A percentile compares a stretch with the other conserved stretches of the same genome.
These are phyloP conservation scores for Hoplodrina ambigua DNA, from an alignment of 2,888 invertebrate species.

Conservation along the genomic window DNA sequence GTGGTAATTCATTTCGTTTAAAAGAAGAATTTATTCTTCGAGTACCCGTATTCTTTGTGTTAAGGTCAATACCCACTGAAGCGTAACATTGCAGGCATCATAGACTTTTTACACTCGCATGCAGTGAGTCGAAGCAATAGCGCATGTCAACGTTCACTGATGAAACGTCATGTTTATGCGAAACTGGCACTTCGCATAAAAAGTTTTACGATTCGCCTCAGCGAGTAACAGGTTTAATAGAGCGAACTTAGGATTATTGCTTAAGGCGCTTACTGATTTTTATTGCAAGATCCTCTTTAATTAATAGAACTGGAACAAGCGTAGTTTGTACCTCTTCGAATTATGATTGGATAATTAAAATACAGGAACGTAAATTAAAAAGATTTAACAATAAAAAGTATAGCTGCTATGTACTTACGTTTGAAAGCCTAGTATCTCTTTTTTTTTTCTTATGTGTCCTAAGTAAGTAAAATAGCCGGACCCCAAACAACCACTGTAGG, in stretches of 20 bases:
- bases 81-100: slow-evolving; percentile 46
- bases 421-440: too few relatives aligned
- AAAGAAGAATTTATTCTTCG: slow-evolving; percentile 25
- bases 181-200: slow-evolving; percentile 47
- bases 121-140: slow-evolving; percentile 52
- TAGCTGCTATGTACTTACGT: too few relatives aligned
- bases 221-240: slow-evolving; percentile 42
- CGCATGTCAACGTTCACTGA: slow-evolving; percentile 46
- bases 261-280: slow-evolving; percentile 27
- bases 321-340: background rate
- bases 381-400: too few relatives aligned
- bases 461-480: too few relatives aligned
- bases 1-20: slow-evolving; percentile 31
- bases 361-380: background rate
- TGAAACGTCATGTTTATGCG: slow-evolving; percentile 48
- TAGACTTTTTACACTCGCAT: slow-evolving; percentile 41
- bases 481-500: too few relatives aligned
- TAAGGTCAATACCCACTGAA: slow-evolving; percentile 44
- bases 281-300: slow-evolving; percentile 39
- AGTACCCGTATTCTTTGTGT: slow-evolving; percentile 14
- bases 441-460: too few relatives aligned
- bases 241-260: slow-evolving; percentile 50
- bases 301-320: slow-evolving; percentile 26
- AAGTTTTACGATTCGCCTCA: slow-evolving; percentile 45
- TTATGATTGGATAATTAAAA: slow-evolving; percentile 18